phyloP scores from a whole-genome alignment of 2,113 vertebrate genomes.

The Leptodactylus fuscus region DNA sequence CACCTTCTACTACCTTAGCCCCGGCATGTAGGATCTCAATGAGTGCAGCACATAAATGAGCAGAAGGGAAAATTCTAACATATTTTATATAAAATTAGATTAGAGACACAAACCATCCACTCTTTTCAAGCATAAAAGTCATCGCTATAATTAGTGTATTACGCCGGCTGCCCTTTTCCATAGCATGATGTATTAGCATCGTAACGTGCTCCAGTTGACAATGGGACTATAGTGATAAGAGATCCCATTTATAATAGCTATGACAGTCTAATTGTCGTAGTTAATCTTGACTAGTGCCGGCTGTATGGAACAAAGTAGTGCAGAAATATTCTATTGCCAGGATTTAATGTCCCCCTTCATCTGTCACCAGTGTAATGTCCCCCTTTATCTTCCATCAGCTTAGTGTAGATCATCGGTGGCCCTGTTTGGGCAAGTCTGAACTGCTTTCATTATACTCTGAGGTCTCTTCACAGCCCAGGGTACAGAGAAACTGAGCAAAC shows the following conservation, averaged over 20 bases:
- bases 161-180: not conserved
- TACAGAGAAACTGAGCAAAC: too few species aligned
- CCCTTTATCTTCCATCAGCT: too few species aligned
- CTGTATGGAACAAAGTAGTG: not conserved
- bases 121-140: not conserved
- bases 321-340: not conserved
- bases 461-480: too few species aligned
- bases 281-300: not conserved
- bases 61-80: not conserved
- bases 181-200: not conserved
- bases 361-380: too few species aligned
- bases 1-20: not conserved
- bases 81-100: not conserved
- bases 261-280: not conserved
- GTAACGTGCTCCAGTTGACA: not conserved
- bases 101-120: not conserved
- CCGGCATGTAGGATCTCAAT: not conserved
- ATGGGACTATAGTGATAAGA: not conserved
- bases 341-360: too few species aligned
- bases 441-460: too few species aligned
- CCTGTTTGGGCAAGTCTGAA: too few species aligned
- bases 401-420: too few species aligned
- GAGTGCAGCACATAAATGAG: not conserved
- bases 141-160: not conserved
- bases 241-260: too few species aligned